Conservation (phyloP, 2,888 invertebrate genomes). For the Anodontia alba region DNA sequence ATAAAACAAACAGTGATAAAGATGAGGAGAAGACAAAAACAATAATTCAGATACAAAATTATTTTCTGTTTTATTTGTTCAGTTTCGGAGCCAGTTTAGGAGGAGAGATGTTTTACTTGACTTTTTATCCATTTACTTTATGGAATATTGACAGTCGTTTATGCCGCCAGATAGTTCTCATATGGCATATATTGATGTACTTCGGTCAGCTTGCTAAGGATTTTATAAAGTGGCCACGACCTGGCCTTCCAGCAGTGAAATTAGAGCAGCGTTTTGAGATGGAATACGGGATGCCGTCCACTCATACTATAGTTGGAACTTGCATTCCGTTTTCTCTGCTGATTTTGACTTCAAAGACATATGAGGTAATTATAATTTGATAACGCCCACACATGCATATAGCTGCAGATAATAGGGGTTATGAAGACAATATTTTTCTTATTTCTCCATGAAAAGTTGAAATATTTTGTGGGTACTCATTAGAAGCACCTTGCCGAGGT, state of each 20-base stretch:
- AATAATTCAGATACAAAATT: not conserved
- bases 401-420: too few relatives aligned
- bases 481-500: too few relatives aligned
- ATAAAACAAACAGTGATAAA: not conserved
- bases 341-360: conserved; percentile 85
- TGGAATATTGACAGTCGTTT: conserved; percentile 97
- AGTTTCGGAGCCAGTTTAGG: conserved; percentile 94
- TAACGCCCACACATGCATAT: too few relatives aligned
- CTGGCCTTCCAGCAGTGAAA: conserved; percentile 92
- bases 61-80: conserved; percentile 87
- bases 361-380: conserved; percentile 68
- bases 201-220: conserved; percentile 93
- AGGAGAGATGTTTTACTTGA: conserved; percentile 95
- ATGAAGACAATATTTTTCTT: too few relatives aligned
- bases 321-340: conserved; percentile 94
- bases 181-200: conserved; percentile 84
- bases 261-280: conserved; percentile 94
- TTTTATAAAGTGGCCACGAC: conserved; percentile 91
- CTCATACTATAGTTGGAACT: conserved; percentile 96
- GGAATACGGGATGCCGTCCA: conserved; percentile 98
- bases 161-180: conserved; percentile 89
- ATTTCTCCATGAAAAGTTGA: too few relatives aligned
- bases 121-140: conserved; percentile 97
- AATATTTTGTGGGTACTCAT: too few relatives aligned
- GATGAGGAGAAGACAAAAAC: conserved; percentile 5